Base-by-base conservation (phyloP, 53 echinoderm and acorn worm species). In the Crossaster papposus region DNA sequence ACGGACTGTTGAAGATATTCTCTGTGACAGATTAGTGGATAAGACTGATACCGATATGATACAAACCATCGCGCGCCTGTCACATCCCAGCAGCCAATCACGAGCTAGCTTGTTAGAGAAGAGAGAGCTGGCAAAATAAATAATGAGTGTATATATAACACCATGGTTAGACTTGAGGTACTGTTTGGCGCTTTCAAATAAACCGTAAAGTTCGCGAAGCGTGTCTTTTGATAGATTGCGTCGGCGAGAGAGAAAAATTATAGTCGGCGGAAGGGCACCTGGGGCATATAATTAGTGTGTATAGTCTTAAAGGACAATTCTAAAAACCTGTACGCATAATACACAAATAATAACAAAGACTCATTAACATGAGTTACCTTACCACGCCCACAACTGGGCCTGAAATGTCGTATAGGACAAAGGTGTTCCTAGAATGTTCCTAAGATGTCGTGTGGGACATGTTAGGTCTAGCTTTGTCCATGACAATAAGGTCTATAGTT, bases 21-120 rank as follows among this genome's bases (percentile, higher is more conserved):
- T n/a, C 77, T 34, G 8, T 76, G 77, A 86, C 75, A 73, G 77
- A 58, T 87, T 35, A 3, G 30, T 10, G 53, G 85, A 73, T 72
- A 30, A 72, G 72, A 32, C 85, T 28, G 33, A 22, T 30, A 34
- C n/a, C 51, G 28, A 30, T 33, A 72, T 74, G 75, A 74, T 34
- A 24, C 37, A 20, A 51, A 29, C 38, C 20, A 23, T 54, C 71
- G 6, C 34, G 17, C 32, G 32, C 37, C 85, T 53, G 83, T 51
- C 30, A 68, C 18, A 50, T 70, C 63, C 44, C 35, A 81, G 63
- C 58, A 18, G 81, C 65, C 7, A n/a, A 81, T 63, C 33, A 34
- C 10, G 35, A 11, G 29, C 23, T 63, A 44, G 5, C 29, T 74
- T 14, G 12, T 2, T 17, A 58, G 58, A 58, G 58, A 15, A 14